Conservation (phyloP, 2,797 vertebrate genomes). For the Perdix hodgsoniae region DNA sequence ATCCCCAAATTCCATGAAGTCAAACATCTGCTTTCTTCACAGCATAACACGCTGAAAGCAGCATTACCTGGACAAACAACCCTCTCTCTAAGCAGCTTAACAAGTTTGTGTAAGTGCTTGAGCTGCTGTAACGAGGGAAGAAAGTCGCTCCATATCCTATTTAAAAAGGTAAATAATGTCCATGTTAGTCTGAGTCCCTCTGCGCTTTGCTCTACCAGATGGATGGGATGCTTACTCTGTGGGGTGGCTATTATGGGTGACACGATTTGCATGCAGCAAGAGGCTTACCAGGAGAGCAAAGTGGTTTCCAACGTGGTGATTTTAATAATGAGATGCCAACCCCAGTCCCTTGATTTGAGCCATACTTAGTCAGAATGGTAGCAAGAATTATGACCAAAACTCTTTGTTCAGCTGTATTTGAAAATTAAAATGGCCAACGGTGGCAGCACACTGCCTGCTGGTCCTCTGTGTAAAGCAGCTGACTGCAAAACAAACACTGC, state of each 20-base stretch:
- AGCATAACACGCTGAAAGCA: conserved; percentile 25
- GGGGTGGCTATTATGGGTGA: conserved; percentile 6
- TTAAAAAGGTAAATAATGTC: conserved; percentile 43
- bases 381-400: neutral
- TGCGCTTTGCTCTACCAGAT: neutral
- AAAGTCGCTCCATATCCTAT: conserved; percentile 32
- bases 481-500: neutral
- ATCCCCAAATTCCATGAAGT: conserved; percentile 14
- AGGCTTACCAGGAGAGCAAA: neutral
- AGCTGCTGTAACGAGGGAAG: conserved; percentile 47
- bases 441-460: neutral
- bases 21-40: conserved; percentile 40
- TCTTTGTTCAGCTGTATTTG: neutral
- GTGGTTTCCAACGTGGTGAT: neutral
- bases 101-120: conserved; percentile 62
- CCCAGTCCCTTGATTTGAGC: neutral
- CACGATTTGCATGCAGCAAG: neutral
- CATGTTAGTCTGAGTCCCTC: conserved; percentile 30
- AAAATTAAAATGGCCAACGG: conserved; percentile 25
- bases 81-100: conserved; percentile 51
- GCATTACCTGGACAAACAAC: conserved; percentile 57
- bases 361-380: neutral
- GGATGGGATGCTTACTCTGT: neutral
- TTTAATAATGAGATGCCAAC: conserved; percentile 6
- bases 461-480: neutral